Evolutionary conservation across 2,113 vertebrate genomes (phyloP), one percentile per base, ranked within the genome.

Genomic region (Notiomystis cincta): DNA sequence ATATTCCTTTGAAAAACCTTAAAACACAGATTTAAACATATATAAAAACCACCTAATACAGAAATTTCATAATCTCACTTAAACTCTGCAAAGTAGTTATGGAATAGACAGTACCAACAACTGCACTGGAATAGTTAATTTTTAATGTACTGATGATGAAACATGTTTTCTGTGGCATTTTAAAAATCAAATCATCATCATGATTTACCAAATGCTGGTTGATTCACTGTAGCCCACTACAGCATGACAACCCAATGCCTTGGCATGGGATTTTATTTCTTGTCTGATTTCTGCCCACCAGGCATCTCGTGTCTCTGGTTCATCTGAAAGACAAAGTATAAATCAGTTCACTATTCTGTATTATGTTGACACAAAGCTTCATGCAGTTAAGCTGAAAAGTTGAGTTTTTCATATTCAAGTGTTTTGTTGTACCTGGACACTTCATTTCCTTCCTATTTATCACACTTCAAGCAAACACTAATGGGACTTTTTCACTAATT

Each of bases 261-360:
- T 99, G 97, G 99, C 99, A 96, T 99, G 99, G 91, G 99, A 99
- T 98, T 99, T 99, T 97, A 99, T 99, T 98, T 99, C 99, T 97
- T 99, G 99, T 96, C 99, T 98, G 94, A 99, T 99, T 98, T 99
- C 99, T 93, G 99, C 99, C 99, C 99, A 99, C 99, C 99, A 99
- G 10, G 99, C 99, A 89, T 99, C 99, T 35, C 99, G 98, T 38
- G 99, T 99, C 97, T 99, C 99, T 31, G 99, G 99, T 96, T 99
- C 99, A 98, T 99, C 99, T 99, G 98, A 97, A 99, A 99, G 97
- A 99, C 97, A 98, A 98, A 98, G 97, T 94, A 91, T 96, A 97
- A 92, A 98, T 98, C 97, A 98, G 94, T 97, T 98, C 96, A 98
- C 97, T 97, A 97, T 76, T 96, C 95, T 67, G 95, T 15, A 89